A percentile compares a stretch with the other conserved stretches of the same genome.
phyloP scores from a whole-genome alignment of 2,797 vertebrate species.

The Cyclura pinguis region DNA sequence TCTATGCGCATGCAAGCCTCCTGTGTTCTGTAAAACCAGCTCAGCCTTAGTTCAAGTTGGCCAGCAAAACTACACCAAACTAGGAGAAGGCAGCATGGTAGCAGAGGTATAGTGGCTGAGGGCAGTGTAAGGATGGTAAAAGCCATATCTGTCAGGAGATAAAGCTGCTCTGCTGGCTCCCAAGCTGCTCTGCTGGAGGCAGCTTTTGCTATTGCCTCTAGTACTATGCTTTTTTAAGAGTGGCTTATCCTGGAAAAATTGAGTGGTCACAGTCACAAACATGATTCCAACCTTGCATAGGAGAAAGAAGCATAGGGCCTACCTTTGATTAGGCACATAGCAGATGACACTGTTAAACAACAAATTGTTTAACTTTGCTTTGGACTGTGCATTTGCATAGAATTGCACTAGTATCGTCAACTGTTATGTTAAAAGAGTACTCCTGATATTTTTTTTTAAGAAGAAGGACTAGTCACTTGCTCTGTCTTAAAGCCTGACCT shows the following conservation, averaged over 20 bases:
- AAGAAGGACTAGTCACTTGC: conserved; percentile 37
- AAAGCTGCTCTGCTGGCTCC: too few relatives aligned
- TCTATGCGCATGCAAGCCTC: not conserved
- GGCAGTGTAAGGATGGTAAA: too few relatives aligned
- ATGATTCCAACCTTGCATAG: not conserved
- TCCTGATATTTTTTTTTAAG: conserved; percentile 56
- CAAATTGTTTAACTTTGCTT: not conserved
- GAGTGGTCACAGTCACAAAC: too few relatives aligned
- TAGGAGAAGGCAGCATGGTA: too few relatives aligned
- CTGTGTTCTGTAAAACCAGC: not conserved
- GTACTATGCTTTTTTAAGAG: too few relatives aligned
- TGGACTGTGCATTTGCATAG: not conserved
- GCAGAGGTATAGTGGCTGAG: too few relatives aligned
- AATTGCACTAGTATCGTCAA: not conserved
- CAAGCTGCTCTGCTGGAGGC: too few relatives aligned
- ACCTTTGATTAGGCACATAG: not conserved
- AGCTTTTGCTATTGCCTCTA: too few relatives aligned
- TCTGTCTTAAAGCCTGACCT: conserved; percentile 42
- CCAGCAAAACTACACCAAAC: too few relatives aligned
- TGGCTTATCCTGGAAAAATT: too few relatives aligned
- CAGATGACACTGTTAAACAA: not conserved
- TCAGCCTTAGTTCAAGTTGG: not conserved
- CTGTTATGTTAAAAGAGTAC: conserved; percentile 54
- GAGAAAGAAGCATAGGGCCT: not conserved
- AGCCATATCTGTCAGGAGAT: too few relatives aligned